Percentiles rank a stretch among this genome's conserved stretches.
Evolutionary conservation across 2,797 vertebrate genomes (phyloP).

Genomic region (Neoniphon sammara): DNA sequence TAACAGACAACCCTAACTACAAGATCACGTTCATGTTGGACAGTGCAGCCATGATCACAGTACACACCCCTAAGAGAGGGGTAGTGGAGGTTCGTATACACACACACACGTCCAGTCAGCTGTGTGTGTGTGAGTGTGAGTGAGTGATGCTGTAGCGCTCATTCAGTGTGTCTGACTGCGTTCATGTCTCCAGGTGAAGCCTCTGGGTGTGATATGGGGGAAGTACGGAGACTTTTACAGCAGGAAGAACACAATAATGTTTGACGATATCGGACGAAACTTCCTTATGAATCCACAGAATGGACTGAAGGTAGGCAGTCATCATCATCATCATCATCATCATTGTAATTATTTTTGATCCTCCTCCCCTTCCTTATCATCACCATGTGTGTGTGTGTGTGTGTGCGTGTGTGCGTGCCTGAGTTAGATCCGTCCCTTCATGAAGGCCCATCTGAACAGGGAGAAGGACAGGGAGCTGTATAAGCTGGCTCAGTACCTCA

Average conservation of each 20-base stretch:
- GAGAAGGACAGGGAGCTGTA: constrained; percentile 97
- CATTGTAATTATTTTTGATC: too few relatives aligned
- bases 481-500: constrained; percentile 97
- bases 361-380: neutral
- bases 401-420: constrained; percentile 33
- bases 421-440: constrained; percentile 95
- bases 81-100: constrained; percentile 89
- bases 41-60: constrained; percentile 99
- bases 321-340: neutral
- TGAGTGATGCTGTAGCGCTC: neutral
- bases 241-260: constrained; percentile 99
- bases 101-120: neutral
- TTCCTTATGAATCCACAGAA: constrained; percentile 99
- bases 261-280: constrained; percentile 98
- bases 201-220: constrained; percentile 98
- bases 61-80: constrained; percentile 96
- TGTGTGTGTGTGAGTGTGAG: too few relatives aligned
- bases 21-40: constrained; percentile 99
- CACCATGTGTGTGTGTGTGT: neutral
- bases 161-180: constrained; percentile 18
- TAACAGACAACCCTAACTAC: constrained; percentile 96
- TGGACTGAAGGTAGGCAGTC: constrained; percentile 90
- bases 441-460: constrained; percentile 98
- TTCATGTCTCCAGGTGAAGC: constrained; percentile 88
- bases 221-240: constrained; percentile 97